A percentile compares a stretch with the other conserved stretches of the same genome.
Conservation (phyloP, 2,113 vertebrate species). For the Mus spicilegus region DNA sequence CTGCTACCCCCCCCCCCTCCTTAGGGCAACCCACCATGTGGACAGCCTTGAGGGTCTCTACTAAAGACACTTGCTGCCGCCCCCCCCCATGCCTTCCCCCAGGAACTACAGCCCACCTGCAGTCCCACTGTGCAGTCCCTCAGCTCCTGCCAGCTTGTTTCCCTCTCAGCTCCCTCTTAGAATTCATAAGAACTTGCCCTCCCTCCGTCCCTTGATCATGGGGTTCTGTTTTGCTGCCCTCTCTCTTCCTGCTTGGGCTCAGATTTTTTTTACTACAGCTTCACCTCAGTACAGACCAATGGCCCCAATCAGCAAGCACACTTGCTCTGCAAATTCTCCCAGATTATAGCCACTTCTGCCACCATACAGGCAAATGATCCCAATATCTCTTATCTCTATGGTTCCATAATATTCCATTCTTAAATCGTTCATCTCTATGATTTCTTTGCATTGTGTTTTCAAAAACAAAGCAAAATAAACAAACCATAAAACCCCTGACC, state of each 20-base stretch:
- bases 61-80: background rate
- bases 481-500: background rate
- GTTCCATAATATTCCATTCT: background rate
- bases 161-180: no score
- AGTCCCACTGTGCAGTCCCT: background rate
- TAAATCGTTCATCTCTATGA: background rate
- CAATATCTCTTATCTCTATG: background rate
- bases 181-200: no score
- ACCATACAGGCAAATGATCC: background rate
- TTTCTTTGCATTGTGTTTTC: background rate
- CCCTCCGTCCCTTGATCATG: no score
- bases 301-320: background rate
- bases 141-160: background rate
- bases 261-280: background rate
- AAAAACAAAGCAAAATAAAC: background rate
- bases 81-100: background rate
- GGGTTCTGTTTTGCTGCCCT: background rate
- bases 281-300: background rate
- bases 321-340: background rate
- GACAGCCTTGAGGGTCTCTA: background rate
- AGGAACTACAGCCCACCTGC: background rate
- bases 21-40: background rate
- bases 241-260: background rate
- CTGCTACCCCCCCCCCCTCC: no score
- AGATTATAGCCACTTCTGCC: background rate